phyloP scores from a whole-genome alignment of 1,140 invertebrate genomes.

The Sitophilus oryzae region DNA sequence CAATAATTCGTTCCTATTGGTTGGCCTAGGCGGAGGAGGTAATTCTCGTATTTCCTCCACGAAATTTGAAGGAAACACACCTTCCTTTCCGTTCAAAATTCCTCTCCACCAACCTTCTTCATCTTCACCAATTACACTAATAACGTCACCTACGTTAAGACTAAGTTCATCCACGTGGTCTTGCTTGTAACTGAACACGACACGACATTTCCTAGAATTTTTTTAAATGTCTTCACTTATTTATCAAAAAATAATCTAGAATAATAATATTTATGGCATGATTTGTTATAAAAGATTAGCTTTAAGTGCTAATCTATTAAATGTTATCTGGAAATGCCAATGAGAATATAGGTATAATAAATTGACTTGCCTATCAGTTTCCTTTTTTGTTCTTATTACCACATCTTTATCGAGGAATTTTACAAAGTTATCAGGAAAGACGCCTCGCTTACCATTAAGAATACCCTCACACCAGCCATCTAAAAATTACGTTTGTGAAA shows the following conservation, averaged over 20 bases:
- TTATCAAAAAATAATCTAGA: no score
- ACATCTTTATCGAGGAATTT: slow-evolving; percentile 53
- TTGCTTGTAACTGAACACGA: slow-evolving; percentile 86
- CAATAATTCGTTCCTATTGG: slow-evolving; percentile 28
- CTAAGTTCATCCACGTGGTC: slow-evolving; percentile 87
- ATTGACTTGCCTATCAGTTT: slow-evolving; percentile 14
- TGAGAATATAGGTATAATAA: background rate
- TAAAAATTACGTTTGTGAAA: background rate
- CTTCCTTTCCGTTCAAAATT: slow-evolving; percentile 63
- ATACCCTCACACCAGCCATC: slow-evolving; percentile 97
- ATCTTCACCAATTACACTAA: slow-evolving; percentile 83
- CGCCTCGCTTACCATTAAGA: slow-evolving; percentile 77
- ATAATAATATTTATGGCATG: no score
- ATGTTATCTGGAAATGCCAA: no score
- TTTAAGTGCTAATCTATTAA: background rate
- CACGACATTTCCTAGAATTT: slow-evolving; percentile 74
- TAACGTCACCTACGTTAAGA: slow-evolving; percentile 77
- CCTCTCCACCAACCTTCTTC: slow-evolving; percentile 90
- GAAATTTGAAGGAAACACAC: slow-evolving; percentile 92
- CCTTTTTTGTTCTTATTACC: slow-evolving; percentile 29
- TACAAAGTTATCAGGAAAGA: slow-evolving; percentile 98
- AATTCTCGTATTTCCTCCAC: slow-evolving; percentile 61
- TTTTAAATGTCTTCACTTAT: no score
- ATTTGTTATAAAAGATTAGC: no score
- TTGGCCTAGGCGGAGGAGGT: slow-evolving; percentile 21